Evolutionary conservation across 2,888 invertebrate genomes (phyloP), one percentile per base, ranked within the genome.

Genomic region (Melipona beecheii): DNA sequence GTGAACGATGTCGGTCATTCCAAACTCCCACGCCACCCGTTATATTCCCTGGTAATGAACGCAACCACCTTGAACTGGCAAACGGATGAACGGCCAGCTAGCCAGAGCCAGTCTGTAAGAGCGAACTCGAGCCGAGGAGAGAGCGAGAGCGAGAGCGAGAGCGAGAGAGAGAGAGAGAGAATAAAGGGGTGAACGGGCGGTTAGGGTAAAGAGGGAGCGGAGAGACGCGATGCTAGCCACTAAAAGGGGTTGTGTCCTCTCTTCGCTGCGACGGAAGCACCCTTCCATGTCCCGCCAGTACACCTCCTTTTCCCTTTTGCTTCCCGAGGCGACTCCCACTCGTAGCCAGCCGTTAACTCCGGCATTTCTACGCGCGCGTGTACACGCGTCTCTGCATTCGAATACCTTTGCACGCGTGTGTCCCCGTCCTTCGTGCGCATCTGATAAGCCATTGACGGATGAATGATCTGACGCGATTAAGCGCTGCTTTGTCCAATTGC

Each of bases 31-130:
- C 58, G 68, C 65, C 77, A 83, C 81, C 71, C 72, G 81, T 76
- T 85, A 81, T 75, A 87, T 74, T 82, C 89, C 81, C 86, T 90
- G 91, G 90, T 93, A 93, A 93, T 93, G 93, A 94, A 92, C 91
- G 93, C 92, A 92, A 92, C 93, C 93, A 93, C 94, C 93, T 94
- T 93, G 93, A 94, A 93, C 92, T 92, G 93, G 92, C 92, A 92
- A 93, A 92, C 92, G 92, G 93, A 92, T 93, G 93, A 92, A 91
- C 93, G 90, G 88, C 86, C 89, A 90, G 88, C 86, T 88, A 90
- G 84, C 86, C 91, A 85, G 88, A 89, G 91, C 84, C 88, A 86
- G 89, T 79, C 86, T 85, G 86, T 78, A 83, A 81, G 83, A 84
- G 87, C 78, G 76, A 84, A 82, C 72, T 78, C 58, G 65, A 54